Evolutionary conservation across 2,797 vertebrate species (phyloP), one percentile per base, ranked within the genome.

Genomic region (Picus viridis): DNA sequence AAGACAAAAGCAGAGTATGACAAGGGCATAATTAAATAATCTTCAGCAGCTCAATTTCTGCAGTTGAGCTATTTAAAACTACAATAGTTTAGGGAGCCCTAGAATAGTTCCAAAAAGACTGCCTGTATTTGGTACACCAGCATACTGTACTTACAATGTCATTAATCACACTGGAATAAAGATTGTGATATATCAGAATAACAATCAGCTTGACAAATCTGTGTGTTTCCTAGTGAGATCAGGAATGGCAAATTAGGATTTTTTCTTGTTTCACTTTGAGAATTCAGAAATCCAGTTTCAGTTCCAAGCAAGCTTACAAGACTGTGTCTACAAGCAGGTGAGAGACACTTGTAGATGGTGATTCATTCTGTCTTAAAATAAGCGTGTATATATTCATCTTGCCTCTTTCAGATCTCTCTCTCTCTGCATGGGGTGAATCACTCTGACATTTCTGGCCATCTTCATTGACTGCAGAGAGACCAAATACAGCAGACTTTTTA

Each of bases 281-380:
- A 34, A 27, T 70, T 78, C 82, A 82, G 59, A 93, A 96, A 86
- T 86, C 34, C 49, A 47, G 10, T 88, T 92, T 95, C 61, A 57
- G 22, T 76, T 89, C 67, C 62, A 56, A 78, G 41, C 63, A 72
- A 41, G 57, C 73, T 87, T 91, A 73, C 53, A 86, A 68, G 53
- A 17, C 70, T 92, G 76, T 20, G 17, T 91, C 47, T 83, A 82
- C 59, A 63, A 82, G 47, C 30, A 76, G 58, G 68, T 86, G 57
- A 90, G 54, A 90, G n/a, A 61, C 4, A 3, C 61, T 89, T 81
- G 86, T 51, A 72, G 65, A 80, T 67, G 27, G 64, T 93, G 91
- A 93, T 92, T 95, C 80, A 95, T 84, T 51, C 57, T 23, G 8
- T 78, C 76, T 86, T 92, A 89, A 93, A 94, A 88, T 92, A 88